Base-by-base conservation (phyloP, 2,797 vertebrate genomes). In the Xenopus petersii region DNA sequence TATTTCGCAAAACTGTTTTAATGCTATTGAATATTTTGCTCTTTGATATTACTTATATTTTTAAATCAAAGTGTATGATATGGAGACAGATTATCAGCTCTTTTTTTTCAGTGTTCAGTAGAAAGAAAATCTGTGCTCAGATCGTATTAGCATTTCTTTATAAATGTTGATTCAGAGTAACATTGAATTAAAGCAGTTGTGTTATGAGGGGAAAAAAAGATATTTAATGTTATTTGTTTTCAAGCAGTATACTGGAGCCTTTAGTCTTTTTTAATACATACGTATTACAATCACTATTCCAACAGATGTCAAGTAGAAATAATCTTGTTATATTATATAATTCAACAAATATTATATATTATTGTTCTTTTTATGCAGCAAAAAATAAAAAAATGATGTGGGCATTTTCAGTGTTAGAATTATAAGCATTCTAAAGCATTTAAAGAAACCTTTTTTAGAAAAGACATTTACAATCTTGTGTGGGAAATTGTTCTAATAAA, bases 1-100 rank as follows among this genome's bases (percentile, higher is more conserved):
- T 94, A 95, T 95, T 96, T 94, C 93, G 89, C 90, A 89, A 91
- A 93, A 91, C 90, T 88, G 89, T 92, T 91, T 93, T 93, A 92
- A 91, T 89, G 73, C 88, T 93, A 93, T 93, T 92, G 92, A 94
- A 91, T 91, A 92, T 90, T 92, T 90, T 90, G 87, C 89, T 92
- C 89, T 90, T 90, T 90, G 87, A 89, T 89, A 91, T 86, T 89
- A 88, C 87, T 89, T 85, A 21, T 83, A 3, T 42, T 51, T 56
- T 56, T 56, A 56, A 17, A 56, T 56, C 54, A 56, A 56, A 56
- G 16, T 15, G 15, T 56, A 56, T 56, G 16, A 56, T 56, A 17
- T 15, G 13, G 16, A 56, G 54, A 17, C 54, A 16, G 16, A 2
- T 56, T 56, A 56, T 16, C n/a, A 8, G 16, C 17, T 56, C 15